These are phyloP conservation scores for Trichechus manatus DNA, from an alignment of 2,113 vertebrate genomes.

Conservation along the genomic window DNA sequence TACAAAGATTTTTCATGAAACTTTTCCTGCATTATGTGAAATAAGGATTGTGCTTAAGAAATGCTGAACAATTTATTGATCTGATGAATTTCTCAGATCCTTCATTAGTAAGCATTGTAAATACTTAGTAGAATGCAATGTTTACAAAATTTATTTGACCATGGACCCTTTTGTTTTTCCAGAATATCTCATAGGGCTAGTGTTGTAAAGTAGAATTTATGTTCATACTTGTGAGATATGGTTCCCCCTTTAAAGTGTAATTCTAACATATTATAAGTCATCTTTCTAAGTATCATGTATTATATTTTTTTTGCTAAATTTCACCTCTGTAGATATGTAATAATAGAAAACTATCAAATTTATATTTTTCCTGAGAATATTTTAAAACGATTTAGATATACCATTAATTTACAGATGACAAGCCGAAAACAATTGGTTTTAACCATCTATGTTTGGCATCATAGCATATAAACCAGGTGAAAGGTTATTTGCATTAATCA, in stretches of 20 bases:
- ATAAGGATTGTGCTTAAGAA: background rate
- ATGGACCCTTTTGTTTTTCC: background rate
- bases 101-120: background rate
- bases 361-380: constrained; percentile 7
- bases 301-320: constrained; percentile 52
- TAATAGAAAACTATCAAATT: constrained; percentile 30
- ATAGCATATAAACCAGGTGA: constrained; percentile 27
- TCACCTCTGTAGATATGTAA: background rate
- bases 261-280: background rate
- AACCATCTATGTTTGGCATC: background rate
- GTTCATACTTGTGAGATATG: background rate
- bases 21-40: constrained; percentile 44
- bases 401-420: background rate
- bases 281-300: background rate
- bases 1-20: constrained; percentile 15
- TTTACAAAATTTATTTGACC: background rate
- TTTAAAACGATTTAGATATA: constrained; percentile 15
- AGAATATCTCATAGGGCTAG: background rate
- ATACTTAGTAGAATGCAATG: background rate
- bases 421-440: background rate
- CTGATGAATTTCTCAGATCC: constrained; percentile 34
- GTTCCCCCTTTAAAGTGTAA: background rate
- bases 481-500: background rate
- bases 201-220: background rate
- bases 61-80: background rate